Conservation (phyloP, 1,140 invertebrate genomes). For the Drosophila tropicalis region DNA sequence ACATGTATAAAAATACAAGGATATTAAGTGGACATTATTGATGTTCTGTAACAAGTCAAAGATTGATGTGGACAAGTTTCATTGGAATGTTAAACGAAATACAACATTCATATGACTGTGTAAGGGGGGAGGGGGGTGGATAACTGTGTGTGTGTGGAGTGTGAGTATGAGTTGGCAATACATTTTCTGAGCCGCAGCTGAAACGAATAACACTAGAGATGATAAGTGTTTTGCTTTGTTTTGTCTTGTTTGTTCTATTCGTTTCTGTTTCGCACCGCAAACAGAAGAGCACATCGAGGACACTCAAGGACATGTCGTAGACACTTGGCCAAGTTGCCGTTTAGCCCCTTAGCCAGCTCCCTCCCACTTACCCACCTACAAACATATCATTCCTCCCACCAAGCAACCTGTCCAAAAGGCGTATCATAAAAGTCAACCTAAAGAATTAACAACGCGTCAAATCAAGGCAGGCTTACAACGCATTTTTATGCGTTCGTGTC, state of each 20-base stretch:
- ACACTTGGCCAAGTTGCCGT: constrained; percentile 27
- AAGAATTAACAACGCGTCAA: constrained; percentile 76
- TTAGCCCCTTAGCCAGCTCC: not conserved
- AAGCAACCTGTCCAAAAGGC: constrained; percentile 52
- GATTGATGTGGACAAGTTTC: not conserved
- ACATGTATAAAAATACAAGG: not conserved
- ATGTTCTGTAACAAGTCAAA: not conserved
- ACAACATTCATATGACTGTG: too few species aligned
- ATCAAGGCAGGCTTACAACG: constrained; percentile 63
- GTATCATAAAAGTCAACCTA: constrained; percentile 61
- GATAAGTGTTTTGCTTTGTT: constrained; percentile 23
- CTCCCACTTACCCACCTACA: too few species aligned
- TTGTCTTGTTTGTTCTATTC: constrained; percentile 27
- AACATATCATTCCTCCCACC: not conserved
- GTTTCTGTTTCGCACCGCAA: constrained; percentile 36
- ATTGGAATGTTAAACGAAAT: not conserved
- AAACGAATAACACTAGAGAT: not conserved
- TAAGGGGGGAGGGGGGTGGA: too few species aligned
- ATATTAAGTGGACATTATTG: constrained; percentile 1
- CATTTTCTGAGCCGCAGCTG: not conserved
- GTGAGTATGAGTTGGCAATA: not conserved
- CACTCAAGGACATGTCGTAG: constrained; percentile 54
- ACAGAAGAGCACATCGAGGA: constrained; percentile 50
- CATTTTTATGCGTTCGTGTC: constrained; percentile 57
- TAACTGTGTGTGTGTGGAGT: too few species aligned